A percentile compares a stretch with the other conserved stretches of the same genome.
These are phyloP conservation scores for Oreortyx pictus DNA, from an alignment of 2,797 vertebrate species.

Conservation along the genomic window DNA sequence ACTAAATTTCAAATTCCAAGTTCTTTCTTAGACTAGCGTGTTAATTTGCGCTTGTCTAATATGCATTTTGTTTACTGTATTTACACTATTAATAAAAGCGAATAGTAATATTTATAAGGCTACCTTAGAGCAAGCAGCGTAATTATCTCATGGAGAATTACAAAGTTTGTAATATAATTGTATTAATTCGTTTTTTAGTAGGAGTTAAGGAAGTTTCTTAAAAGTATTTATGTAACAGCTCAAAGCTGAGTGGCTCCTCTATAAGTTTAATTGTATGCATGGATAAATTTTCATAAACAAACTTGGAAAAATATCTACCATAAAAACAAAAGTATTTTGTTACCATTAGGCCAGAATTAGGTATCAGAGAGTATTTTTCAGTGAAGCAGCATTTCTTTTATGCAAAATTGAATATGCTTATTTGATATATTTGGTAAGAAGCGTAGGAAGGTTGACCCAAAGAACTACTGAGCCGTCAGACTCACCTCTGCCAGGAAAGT, in stretches of 20 bases:
- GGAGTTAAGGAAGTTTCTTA: neutral
- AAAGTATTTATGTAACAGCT: neutral
- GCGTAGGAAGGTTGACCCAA: no score
- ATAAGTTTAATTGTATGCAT: neutral
- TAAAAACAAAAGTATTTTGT: neutral
- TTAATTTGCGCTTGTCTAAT: neutral
- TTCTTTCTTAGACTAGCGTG: neutral
- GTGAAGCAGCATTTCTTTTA: neutral
- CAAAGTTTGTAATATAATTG: neutral
- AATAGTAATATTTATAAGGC: neutral
- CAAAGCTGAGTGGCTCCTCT: neutral
- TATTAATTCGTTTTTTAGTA: neutral
- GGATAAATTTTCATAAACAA: neutral
- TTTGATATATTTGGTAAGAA: neutral
- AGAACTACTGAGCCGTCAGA: no score
- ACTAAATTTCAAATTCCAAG: neutral
- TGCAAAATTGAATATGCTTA: neutral
- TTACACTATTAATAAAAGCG: neutral
- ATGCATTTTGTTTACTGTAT: neutral
- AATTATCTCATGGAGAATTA: neutral
- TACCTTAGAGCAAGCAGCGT: neutral
- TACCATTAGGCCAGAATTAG: neutral
- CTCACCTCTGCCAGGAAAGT: no score
- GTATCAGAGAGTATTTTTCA: neutral
- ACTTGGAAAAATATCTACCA: neutral